Base-by-base conservation (phyloP, 2,797 vertebrate genomes). In the Hydrophis major region DNA sequence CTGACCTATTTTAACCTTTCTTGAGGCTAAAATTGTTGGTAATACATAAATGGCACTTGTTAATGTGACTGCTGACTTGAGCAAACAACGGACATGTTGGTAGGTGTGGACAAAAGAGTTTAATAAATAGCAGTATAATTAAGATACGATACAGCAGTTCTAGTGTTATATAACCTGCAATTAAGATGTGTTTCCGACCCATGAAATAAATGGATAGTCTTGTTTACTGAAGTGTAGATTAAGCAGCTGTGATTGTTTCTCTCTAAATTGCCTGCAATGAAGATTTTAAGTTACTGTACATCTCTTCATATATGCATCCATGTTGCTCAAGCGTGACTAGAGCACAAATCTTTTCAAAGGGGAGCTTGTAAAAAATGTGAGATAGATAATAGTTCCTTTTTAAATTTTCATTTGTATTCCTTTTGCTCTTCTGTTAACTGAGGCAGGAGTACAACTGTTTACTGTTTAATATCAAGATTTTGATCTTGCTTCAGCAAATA, bases 1-100 rank as follows among this genome's bases (percentile, higher is more conserved):
- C 95, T 94, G 94, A 95, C 66, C 95, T 95, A 95, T 96, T 96
- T 97, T 97, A 97, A 96, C 0, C 59, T 28, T 83, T 91, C 86
- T 91, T 88, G 93, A 96, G 96, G 95, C 95, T 95, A 78, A 95
- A 94, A 22, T 8, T 4, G 95, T 95, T 89, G 95, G 96, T 94
- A 89, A 94, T 93, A 83, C 94, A 92, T 2, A 95, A 97, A 95
- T 96, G 96, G 96, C 90, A 69, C 86, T 88, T 74, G 55, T 59
- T 96, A 91, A 88, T 1, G 74, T 78, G 42, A 92, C 11, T 60
- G 50, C 59, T 90, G 57, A 42, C 16, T n/a, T 96, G 90, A 96
- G 96, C 96, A 93, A 89, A 86, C 10, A 59, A 86, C 96, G 87
- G 56, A 50, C 27, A 78, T 88, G 83, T 90, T 94, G 87, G 86